phyloP scores from a whole-genome alignment of 1,140 invertebrate genomes.

The Diabrotica virgifera region DNA sequence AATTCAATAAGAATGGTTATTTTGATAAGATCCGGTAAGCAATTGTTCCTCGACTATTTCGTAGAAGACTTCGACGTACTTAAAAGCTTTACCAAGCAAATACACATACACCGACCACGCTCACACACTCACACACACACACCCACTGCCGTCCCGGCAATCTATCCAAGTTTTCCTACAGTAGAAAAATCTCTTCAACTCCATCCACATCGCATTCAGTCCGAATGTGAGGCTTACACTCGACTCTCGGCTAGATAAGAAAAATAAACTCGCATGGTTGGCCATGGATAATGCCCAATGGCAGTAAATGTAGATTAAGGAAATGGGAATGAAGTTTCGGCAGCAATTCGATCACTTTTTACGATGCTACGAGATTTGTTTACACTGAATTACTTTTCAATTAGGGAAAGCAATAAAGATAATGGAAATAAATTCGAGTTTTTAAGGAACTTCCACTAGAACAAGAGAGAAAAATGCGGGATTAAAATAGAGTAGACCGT shows the following conservation, averaged over 20 bases:
- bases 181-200: background rate
- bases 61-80: no score
- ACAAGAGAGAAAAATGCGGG: no score
- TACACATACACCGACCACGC: no score
- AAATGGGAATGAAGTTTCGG: conserved; percentile 10
- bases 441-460: no score
- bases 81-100: no score
- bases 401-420: conserved; percentile 16
- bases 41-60: no score
- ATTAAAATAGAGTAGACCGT: no score
- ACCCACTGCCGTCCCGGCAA: background rate
- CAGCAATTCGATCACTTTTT: conserved; percentile 19
- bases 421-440: background rate
- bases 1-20: no score
- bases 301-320: conserved; percentile 14
- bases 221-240: background rate
- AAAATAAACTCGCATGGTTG: conserved; percentile 18
- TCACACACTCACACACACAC: background rate
- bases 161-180: background rate
- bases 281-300: conserved; percentile 3
- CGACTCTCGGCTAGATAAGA: conserved; percentile 13
- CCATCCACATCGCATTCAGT: background rate
- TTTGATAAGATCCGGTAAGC: no score
- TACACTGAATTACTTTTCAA: conserved; percentile 18
- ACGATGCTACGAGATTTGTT: conserved; percentile 10